These are phyloP conservation scores for Eulemur rubriventer DNA, from an alignment of 2,797 vertebrate species.

Conservation along the genomic window DNA sequence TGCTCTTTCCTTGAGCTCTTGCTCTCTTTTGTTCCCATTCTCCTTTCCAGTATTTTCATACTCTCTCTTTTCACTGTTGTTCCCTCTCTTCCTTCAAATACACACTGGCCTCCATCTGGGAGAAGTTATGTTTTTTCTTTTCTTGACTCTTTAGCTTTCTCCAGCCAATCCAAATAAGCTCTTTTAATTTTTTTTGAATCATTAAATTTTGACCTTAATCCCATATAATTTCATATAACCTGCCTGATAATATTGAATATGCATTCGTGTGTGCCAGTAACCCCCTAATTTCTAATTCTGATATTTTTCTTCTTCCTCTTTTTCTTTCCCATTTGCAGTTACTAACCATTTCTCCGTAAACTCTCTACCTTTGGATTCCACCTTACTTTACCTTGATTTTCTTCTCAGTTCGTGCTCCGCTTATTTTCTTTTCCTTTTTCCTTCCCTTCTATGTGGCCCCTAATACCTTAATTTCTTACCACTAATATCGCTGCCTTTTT, in stretches of 20 bases:
- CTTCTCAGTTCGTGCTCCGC: neutral
- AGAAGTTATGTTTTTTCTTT: neutral
- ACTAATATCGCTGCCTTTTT: neutral
- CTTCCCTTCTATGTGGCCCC: neutral
- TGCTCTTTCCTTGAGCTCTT: neutral
- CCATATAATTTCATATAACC: neutral
- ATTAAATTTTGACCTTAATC: neutral
- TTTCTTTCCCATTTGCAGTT: neutral
- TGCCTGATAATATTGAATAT: neutral
- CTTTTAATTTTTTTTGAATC: neutral
- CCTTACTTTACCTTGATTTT: neutral
- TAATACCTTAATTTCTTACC: neutral
- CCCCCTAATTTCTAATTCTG: neutral
- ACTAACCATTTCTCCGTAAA: neutral
- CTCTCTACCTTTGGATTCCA: neutral
- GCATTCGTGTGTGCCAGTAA: neutral
- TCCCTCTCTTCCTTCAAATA: slow-evolving; percentile 3
- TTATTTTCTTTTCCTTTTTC: neutral
- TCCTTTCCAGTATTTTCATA: neutral
- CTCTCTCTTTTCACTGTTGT: neutral
- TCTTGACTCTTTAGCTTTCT: neutral
- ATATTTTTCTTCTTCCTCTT: neutral
- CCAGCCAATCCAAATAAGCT: neutral
- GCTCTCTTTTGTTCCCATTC: neutral
- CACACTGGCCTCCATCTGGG: neutral